A percentile compares a stretch with the other conserved stretches of the same genome.
Conservation (phyloP, 2,888 invertebrate species). For the Drosophila paranaensis region DNA sequence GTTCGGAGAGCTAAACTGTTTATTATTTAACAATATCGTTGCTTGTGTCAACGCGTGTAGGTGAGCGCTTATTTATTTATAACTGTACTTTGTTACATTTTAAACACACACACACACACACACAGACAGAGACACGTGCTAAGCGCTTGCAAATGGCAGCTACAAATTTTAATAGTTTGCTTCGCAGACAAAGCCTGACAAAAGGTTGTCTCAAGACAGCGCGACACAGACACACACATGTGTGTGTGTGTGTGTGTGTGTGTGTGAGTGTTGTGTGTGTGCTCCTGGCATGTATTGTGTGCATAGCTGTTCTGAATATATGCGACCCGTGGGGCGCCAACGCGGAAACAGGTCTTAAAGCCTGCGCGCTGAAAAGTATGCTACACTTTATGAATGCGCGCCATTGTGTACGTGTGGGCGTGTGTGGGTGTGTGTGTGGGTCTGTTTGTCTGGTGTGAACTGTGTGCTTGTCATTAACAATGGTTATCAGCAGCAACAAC, state of each 20-base stretch:
- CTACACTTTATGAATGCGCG: conserved; percentile 45
- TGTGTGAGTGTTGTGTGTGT: conserved; percentile 1
- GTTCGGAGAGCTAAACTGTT: conserved; percentile 70
- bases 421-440: conserved; percentile 2
- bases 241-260: conserved; percentile 2
- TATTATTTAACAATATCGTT: conserved; percentile 71
- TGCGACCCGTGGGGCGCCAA: conserved; percentile 30
- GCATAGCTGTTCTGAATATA: conserved; percentile 16
- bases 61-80: conserved; percentile 67
- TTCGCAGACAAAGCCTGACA: conserved; percentile 48
- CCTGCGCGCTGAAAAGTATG: conserved; percentile 60
- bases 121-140: conserved; percentile 17
- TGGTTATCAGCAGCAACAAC: conserved; percentile 40
- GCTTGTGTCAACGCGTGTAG: conserved; percentile 28
- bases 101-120: conserved; percentile 24
- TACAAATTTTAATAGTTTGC: conserved; percentile 59
- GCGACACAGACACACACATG: conserved; percentile 21
- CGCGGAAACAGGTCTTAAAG: conserved; percentile 47
- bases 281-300: conserved; percentile 19
- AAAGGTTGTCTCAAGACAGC: conserved; percentile 39
- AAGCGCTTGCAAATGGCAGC: conserved; percentile 46
- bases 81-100: conserved; percentile 52
- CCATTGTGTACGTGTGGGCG: conserved; percentile 8
- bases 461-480: conserved; percentile 40
- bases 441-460: conserved; percentile 14